A percentile compares a stretch with the other conserved stretches of the same genome.
Conservation (phyloP, 2,113 vertebrate species). For the Xiphophorus maculatus region DNA sequence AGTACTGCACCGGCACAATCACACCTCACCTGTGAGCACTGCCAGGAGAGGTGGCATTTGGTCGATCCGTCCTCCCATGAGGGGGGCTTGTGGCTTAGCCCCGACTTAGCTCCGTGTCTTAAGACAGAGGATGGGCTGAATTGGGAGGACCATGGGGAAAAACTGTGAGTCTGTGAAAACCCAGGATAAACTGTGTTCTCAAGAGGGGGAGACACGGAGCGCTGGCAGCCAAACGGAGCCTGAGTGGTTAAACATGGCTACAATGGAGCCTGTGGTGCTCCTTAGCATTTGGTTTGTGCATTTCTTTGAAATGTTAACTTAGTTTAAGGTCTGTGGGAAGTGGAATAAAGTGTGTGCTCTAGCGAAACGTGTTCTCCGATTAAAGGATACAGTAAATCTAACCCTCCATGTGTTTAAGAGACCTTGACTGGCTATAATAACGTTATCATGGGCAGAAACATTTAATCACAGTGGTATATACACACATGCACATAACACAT, state of each 20-base stretch:
- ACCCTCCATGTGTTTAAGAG: constrained; percentile 21
- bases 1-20: constrained; percentile 75
- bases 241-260: constrained; percentile 33
- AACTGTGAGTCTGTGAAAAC: constrained; percentile 63
- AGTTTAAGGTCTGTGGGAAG: background rate
- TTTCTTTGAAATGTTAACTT: constrained; percentile 1
- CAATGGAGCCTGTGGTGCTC: constrained; percentile 12
- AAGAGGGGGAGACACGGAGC: constrained; percentile 55
- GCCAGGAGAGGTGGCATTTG: constrained; percentile 85
- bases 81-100: constrained; percentile 74
- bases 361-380: constrained; percentile 6
- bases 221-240: constrained; percentile 41
- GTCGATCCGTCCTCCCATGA: constrained; percentile 68
- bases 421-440: constrained; percentile 41
- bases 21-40: constrained; percentile 74
- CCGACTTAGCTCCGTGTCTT: constrained; percentile 76
- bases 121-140: constrained; percentile 54
- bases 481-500: too few relatives aligned
- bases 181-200: constrained; percentile 74
- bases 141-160: constrained; percentile 57
- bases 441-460: constrained; percentile 56
- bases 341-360: background rate
- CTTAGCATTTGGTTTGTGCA: constrained; percentile 11
- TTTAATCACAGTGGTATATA: constrained; percentile 47
- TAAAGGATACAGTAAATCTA: constrained; percentile 7